Evolutionary conservation across 2,113 vertebrate species (phyloP).

Genomic region (Genyomyrus donnyi): DNA sequence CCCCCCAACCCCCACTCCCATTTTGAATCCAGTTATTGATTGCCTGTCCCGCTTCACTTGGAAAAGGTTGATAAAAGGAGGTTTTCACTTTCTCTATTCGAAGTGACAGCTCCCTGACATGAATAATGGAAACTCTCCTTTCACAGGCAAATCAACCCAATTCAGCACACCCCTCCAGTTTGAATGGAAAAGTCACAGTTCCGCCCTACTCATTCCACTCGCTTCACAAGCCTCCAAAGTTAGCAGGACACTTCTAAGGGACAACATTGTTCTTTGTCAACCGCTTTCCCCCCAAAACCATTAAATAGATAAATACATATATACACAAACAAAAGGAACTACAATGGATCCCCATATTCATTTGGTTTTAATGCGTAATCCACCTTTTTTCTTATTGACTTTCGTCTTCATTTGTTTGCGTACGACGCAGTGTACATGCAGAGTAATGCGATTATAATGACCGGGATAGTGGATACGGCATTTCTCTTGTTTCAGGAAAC

Average conservation of each 20-base stretch:
- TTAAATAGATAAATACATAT: slow-evolving; percentile 59
- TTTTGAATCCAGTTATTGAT: slow-evolving; percentile 93
- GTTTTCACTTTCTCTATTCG: slow-evolving; percentile 98
- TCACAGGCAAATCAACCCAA: slow-evolving; percentile 99
- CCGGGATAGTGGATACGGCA: neutral
- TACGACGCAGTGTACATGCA: neutral
- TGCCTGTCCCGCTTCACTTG: slow-evolving; percentile 87
- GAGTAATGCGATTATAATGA: slow-evolving; percentile 6
- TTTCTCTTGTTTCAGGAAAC: neutral
- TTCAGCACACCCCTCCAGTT: slow-evolving; percentile 93
- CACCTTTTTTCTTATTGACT: slow-evolving; percentile 7
- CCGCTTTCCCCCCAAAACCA: slow-evolving; percentile 42
- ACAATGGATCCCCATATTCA: slow-evolving; percentile 27
- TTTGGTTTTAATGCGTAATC: slow-evolving; percentile 15
- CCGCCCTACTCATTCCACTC: slow-evolving; percentile 86
- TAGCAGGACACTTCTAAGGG: slow-evolving; percentile 67
- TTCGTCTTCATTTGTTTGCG: neutral
- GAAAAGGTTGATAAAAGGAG: slow-evolving; percentile 95
- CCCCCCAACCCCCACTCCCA: slow-evolving; percentile 48
- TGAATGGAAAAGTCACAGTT: slow-evolving; percentile 91
- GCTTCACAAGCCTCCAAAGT: slow-evolving; percentile 86
- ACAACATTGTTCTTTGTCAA: slow-evolving; percentile 64
- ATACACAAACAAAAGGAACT: slow-evolving; percentile 48
- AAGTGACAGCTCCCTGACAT: slow-evolving; percentile 99
- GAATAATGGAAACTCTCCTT: slow-evolving; percentile 97